Conservation (phyloP, 2,888 invertebrate genomes). For the Agrochola circellaris region DNA sequence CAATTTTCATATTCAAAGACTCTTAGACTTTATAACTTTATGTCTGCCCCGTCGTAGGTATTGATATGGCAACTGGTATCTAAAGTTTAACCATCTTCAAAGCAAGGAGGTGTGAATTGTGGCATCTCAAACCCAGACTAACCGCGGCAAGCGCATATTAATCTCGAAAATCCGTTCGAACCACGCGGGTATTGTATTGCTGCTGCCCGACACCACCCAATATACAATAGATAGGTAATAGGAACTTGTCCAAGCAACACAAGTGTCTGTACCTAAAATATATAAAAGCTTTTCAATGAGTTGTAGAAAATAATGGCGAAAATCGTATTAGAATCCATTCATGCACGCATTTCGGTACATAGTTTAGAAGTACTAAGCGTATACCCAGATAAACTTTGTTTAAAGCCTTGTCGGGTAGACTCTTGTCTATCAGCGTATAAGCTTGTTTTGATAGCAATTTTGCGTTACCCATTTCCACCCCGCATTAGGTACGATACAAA, state of each 20-base stretch:
- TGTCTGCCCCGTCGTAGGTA: not conserved
- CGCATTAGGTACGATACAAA: not conserved
- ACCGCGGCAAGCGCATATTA: not conserved
- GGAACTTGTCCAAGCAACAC: not conserved
- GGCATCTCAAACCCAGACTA: conserved; percentile 6
- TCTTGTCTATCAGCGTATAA: not conserved
- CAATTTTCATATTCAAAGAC: conserved; percentile 34
- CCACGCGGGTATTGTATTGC: not conserved
- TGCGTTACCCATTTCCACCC: not conserved
- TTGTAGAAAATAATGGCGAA: not conserved
- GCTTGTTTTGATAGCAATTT: conserved; percentile 12
- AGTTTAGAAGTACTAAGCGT: conserved; percentile 5
- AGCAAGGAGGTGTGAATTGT: conserved; percentile 8
- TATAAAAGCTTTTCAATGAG: not conserved
- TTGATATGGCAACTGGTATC: not conserved
- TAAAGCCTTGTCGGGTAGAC: not conserved
- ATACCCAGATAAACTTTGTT: conserved; percentile 1
- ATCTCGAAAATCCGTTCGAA: conserved; percentile 1
- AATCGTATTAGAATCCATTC: not conserved
- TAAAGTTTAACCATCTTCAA: conserved; percentile 20
- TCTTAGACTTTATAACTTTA: conserved; percentile 17
- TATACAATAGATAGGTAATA: not conserved
- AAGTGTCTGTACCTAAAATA: not conserved
- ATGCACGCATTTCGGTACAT: not conserved
- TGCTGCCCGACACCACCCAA: not conserved